phyloP scores from a whole-genome alignment of 1,140 invertebrate species.

The Pollicipes pollicipes region DNA sequence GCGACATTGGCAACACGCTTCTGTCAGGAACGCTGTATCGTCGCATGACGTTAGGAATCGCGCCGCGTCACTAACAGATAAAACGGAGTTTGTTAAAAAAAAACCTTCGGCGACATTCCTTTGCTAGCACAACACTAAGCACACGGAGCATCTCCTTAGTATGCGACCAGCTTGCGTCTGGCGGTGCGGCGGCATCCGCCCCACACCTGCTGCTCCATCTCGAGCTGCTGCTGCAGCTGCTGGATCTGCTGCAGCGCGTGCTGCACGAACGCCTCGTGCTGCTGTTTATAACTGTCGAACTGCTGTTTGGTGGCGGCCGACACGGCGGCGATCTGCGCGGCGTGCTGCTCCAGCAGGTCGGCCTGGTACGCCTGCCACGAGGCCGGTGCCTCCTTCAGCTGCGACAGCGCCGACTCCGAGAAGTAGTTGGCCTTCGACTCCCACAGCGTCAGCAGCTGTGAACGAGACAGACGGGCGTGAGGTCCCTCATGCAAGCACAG shows the following conservation, averaged over 20 bases:
- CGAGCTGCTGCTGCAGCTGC: slow-evolving; percentile 56
- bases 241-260: slow-evolving; percentile 66
- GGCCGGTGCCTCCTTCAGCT: slow-evolving; percentile 52
- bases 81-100: no score
- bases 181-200: no score
- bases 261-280: slow-evolving; percentile 83
- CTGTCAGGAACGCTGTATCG: no score
- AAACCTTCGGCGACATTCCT: no score
- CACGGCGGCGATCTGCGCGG: slow-evolving; percentile 50
- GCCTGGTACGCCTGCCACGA: slow-evolving; percentile 71
- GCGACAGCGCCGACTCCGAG: slow-evolving; percentile 59
- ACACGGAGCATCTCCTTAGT: no score
- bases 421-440: slow-evolving; percentile 92
- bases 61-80: no score
- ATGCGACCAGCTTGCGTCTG: no score
- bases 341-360: slow-evolving; percentile 56
- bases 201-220: slow-evolving; percentile 42
- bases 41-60: no score
- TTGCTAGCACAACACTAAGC: no score
- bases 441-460: slow-evolving; percentile 69
- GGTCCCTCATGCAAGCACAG: slow-evolving; percentile 1
- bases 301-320: slow-evolving; percentile 38
- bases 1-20: no score
- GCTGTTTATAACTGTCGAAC: slow-evolving; percentile 63
- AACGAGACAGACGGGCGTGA: slow-evolving; percentile 10